Evolutionary conservation across 2,113 vertebrate genomes (phyloP).

Genomic region (Crotalus horridus): DNA sequence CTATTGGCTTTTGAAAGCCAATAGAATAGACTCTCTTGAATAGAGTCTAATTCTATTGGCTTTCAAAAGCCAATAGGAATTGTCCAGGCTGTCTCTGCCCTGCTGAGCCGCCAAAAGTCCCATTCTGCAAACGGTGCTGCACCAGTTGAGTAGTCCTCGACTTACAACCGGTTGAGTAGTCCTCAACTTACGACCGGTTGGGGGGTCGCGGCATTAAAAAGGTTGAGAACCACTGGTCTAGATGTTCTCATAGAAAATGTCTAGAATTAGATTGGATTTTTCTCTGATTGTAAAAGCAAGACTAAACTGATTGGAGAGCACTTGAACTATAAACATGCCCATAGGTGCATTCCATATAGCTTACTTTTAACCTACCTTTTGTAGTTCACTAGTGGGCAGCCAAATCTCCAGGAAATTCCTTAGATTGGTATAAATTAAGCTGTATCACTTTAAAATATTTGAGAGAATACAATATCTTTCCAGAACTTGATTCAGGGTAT

Average conservation of each 20-base stretch:
- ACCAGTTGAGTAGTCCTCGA: too few species aligned
- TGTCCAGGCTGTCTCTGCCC: too few species aligned
- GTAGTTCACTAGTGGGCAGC: not conserved
- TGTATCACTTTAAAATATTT: not conserved
- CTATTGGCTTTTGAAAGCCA: too few species aligned
- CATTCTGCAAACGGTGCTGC: too few species aligned
- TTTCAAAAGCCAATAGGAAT: too few species aligned
- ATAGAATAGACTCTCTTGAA: too few species aligned
- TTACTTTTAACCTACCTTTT: constrained; percentile 8
- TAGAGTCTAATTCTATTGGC: too few species aligned
- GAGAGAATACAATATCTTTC: not conserved
- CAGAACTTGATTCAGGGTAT: not conserved
- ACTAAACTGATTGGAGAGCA: not conserved
- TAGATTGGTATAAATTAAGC: not conserved
- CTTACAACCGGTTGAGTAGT: too few species aligned
- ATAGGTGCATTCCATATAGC: not conserved
- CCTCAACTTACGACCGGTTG: too few species aligned
- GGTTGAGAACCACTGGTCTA: not conserved
- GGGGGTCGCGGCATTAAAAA: too few species aligned
- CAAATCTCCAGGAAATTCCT: not conserved
- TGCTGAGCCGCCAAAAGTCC: too few species aligned
- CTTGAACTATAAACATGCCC: not conserved
- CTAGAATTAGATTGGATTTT: constrained; percentile 22
- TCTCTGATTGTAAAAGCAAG: constrained; percentile 3
- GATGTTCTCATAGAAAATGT: not conserved